Evolutionary conservation across 2,888 invertebrate species (phyloP).

Genomic region (Mythimna pallens): DNA sequence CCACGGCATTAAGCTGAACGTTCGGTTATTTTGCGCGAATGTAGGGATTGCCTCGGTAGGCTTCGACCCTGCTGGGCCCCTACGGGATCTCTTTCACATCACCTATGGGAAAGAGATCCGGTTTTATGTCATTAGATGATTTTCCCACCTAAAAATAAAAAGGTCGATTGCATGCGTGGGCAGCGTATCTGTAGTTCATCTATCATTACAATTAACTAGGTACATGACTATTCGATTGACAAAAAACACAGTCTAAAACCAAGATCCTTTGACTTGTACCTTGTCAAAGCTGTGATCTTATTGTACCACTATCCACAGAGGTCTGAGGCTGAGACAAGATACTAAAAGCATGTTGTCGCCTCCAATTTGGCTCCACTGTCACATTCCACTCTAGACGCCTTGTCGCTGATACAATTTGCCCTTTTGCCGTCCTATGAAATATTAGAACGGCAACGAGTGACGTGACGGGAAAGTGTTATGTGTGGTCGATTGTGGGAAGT

Average conservation of each 20-base stretch:
- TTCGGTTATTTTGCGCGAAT: too few relatives aligned
- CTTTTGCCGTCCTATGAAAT: constrained; percentile 76
- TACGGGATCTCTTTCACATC: too few relatives aligned
- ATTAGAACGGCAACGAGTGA: constrained; percentile 70
- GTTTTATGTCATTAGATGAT: too few relatives aligned
- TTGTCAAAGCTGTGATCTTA: constrained; percentile 73
- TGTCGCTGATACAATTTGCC: constrained; percentile 82
- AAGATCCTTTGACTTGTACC: constrained; percentile 61
- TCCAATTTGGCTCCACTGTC: constrained; percentile 84
- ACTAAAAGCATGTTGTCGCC: constrained; percentile 89
- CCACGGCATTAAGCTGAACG: too few relatives aligned
- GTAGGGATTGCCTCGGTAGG: too few relatives aligned
- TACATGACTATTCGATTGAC: not conserved
- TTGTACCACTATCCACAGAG: constrained; percentile 76
- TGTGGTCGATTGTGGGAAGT: constrained; percentile 43
- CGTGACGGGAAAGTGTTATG: constrained; percentile 68
- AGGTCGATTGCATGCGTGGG: too few relatives aligned
- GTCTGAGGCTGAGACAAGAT: constrained; percentile 72
- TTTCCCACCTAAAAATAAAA: too few relatives aligned
- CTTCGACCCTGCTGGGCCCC: too few relatives aligned
- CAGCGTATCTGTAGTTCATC: too few relatives aligned
- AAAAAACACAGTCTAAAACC: not conserved
- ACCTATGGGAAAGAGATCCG: too few relatives aligned
- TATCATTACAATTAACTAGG: not conserved
- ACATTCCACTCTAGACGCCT: constrained; percentile 74